Conservation (phyloP, 2,113 vertebrate genomes). For the Podarcis cretensis region DNA sequence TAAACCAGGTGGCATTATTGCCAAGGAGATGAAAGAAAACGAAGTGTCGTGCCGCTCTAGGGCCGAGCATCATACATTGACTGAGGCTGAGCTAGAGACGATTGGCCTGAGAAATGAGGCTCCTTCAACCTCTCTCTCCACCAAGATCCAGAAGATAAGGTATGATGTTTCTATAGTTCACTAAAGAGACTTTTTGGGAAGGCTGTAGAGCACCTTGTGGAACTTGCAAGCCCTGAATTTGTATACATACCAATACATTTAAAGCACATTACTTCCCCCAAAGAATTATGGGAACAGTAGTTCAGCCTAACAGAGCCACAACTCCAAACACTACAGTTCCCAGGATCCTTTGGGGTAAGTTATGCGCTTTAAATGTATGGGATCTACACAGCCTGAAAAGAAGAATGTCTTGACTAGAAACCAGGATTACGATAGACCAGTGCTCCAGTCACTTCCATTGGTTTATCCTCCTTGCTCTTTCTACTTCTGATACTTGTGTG, state of each 20-base stretch:
- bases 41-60: conserved; percentile 6
- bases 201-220: no score
- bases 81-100: conserved; percentile 81
- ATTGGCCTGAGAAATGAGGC: conserved; percentile 70
- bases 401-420: neutral
- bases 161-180: conserved; percentile 6
- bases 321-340: no score
- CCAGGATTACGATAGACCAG: neutral
- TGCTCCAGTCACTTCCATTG: neutral
- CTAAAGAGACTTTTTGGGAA: neutral
- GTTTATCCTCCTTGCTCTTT: neutral
- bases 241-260: no score
- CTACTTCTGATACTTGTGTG: neutral
- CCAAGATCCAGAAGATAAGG: conserved; percentile 42
- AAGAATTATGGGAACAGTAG: no score
- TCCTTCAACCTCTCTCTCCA: conserved; percentile 37
- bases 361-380: no score
- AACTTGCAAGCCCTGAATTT: no score
- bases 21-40: conserved; percentile 26
- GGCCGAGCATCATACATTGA: conserved; percentile 73
- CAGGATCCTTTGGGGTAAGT: no score
- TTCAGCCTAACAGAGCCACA: no score
- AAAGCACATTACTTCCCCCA: no score
- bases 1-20: neutral
- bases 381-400: neutral